Conservation (phyloP, 2,113 vertebrate genomes). For the Nettapus auritus region DNA sequence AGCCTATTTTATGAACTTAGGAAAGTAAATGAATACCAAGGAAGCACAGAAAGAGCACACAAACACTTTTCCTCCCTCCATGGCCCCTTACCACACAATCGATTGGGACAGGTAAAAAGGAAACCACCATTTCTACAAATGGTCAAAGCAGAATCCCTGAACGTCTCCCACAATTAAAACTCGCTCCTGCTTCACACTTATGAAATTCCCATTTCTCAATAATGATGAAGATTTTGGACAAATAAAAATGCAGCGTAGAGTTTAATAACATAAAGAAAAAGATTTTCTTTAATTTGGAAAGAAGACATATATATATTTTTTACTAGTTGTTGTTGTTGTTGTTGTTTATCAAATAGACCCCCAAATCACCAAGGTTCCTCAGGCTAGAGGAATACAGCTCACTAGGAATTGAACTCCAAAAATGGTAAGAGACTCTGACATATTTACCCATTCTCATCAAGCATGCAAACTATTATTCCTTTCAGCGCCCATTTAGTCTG, state of each 20-base stretch:
- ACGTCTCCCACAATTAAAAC: background rate
- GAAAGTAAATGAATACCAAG: background rate
- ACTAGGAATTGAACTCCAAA: constrained; percentile 26
- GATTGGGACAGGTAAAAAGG: background rate
- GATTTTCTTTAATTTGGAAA: background rate
- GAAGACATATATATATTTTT: background rate
- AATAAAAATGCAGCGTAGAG: background rate
- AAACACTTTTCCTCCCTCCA: background rate
- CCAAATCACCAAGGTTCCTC: background rate
- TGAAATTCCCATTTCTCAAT: background rate
- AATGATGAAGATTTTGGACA: background rate
- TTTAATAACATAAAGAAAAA: background rate
- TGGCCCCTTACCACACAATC: background rate
- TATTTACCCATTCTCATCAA: constrained; percentile 14
- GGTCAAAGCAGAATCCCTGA: background rate
- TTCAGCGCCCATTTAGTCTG: constrained; percentile 28
- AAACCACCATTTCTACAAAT: background rate
- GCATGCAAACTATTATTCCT: constrained; percentile 62
- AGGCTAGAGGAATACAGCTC: background rate
- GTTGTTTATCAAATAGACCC: background rate
- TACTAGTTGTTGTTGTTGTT: background rate
- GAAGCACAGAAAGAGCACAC: background rate
- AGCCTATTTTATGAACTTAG: background rate
- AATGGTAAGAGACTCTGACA: constrained; percentile 29
- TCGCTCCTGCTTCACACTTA: background rate